These are phyloP conservation scores for Nixonia krombeini DNA, from an alignment of 1,140 invertebrate species.

Conservation along the genomic window DNA sequence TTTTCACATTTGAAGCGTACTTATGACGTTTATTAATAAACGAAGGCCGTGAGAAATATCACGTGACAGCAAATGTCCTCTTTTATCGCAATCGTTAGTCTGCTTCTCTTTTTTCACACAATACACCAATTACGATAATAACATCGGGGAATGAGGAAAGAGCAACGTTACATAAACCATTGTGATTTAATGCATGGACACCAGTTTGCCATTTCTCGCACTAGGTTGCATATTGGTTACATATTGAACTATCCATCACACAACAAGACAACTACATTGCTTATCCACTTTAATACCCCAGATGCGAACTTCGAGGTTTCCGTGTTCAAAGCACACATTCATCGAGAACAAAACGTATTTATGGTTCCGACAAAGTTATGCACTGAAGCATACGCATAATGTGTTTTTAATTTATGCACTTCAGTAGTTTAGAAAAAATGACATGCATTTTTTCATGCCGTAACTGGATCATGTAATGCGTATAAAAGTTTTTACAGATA, in stretches of 20 bases:
- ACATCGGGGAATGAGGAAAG: not conserved
- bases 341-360: conserved; percentile 1
- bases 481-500: too few species aligned
- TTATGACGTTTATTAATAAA: too few species aligned
- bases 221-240: conserved; percentile 63
- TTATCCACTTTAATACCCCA: conserved; percentile 62
- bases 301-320: conserved; percentile 57
- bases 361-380: conserved; percentile 1
- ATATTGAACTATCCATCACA: conserved; percentile 65
- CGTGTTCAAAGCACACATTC: conserved; percentile 18
- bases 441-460: too few species aligned
- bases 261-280: conserved; percentile 60
- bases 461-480: too few species aligned
- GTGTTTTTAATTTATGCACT: conserved; percentile 2
- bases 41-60: too few species aligned
- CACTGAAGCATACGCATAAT: not conserved
- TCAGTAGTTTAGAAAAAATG: not conserved
- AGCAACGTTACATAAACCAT: conserved; percentile 1
- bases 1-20: too few species aligned
- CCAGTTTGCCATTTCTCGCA: conserved; percentile 59
- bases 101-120: too few species aligned
- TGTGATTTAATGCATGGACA: conserved; percentile 60
- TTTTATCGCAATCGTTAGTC: too few species aligned
- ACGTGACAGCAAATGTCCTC: too few species aligned
- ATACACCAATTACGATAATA: too few species aligned